Evolutionary conservation across 2,797 vertebrate genomes (phyloP), one percentile per base, ranked within the genome.

Genomic region (Zonotrichia albicollis): DNA sequence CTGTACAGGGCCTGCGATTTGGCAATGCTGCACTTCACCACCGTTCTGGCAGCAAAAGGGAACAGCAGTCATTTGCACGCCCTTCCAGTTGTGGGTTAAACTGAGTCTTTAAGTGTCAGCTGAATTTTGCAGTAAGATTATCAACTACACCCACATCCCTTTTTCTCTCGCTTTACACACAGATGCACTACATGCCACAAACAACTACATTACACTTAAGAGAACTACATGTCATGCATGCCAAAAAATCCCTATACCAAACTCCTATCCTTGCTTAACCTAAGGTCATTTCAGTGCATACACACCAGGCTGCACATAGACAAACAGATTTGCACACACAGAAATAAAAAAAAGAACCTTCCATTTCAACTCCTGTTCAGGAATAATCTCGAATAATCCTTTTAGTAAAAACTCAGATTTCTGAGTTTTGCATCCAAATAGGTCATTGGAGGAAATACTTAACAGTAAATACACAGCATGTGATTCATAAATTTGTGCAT

Each of bases 1-100:
- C 99, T 99, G 94, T 99, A 99, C 65, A 99, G 97, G 11, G 99
- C 99, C 97, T 99, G 99, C 3, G 99, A 99, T 97, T 99, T 99
- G 93, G 99, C 99, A 58, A 99, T 99, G 96, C 99, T 99, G 97
- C 99, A 99, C 94, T 99, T 99, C 93, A 99, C 99, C 42, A 99
- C 99, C 8, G 99, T 99, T 95, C 99, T 99, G 97, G 27, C 40
- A 71, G 96, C 94, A 22, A 79, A 91, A 94, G 42, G 53, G 91
- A 77, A 84, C 0, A 11, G 48, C 8, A 17, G 25, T 88, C 86
- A 88, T 11, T 93, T 13, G 30, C 36, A 51, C 0, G 0, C 16
- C 77, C 65, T 66, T 29, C 71, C 57, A 57, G 26, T 5, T 53
- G 60, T 18, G 43, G 27, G 54, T 18, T 54, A 27, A 78, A 54